Evolutionary conservation across 1,140 invertebrate genomes (phyloP).

Genomic region (Drosophila elegans): DNA sequence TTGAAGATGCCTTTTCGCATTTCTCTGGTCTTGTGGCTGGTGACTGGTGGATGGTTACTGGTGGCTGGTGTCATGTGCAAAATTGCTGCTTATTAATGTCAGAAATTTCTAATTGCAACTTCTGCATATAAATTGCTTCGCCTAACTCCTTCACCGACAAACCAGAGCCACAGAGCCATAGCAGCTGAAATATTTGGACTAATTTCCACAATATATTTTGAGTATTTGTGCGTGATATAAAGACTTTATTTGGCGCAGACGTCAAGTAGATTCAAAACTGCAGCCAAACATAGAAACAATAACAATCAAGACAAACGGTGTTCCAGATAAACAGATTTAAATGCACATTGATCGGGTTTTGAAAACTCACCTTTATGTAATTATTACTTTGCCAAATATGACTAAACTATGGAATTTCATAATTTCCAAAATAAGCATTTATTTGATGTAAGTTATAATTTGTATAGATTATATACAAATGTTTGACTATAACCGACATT

Average conservation of each 20-base stretch:
- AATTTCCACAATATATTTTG: slow-evolving; percentile 79
- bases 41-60: slow-evolving; percentile 31
- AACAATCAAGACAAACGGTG: background rate
- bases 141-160: slow-evolving; percentile 3
- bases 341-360: no score
- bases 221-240: slow-evolving; percentile 56
- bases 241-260: background rate
- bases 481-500: no score
- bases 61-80: slow-evolving; percentile 69
- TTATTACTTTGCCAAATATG: no score
- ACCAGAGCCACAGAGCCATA: slow-evolving; percentile 11
- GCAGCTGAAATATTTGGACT: slow-evolving; percentile 74
- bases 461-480: no score
- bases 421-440: no score
- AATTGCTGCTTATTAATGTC: slow-evolving; percentile 82
- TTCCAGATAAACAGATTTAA: no score
- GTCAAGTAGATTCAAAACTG: background rate
- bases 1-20: background rate
- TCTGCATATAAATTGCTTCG: slow-evolving; percentile 72
- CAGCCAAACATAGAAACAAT: background rate
- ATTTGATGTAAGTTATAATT: no score
- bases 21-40: slow-evolving; percentile 21
- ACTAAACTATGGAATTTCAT: no score
- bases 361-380: no score
- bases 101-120: slow-evolving; percentile 79